Evolutionary conservation across 2,113 vertebrate genomes (phyloP).

Genomic region (Probosciger aterrimus): DNA sequence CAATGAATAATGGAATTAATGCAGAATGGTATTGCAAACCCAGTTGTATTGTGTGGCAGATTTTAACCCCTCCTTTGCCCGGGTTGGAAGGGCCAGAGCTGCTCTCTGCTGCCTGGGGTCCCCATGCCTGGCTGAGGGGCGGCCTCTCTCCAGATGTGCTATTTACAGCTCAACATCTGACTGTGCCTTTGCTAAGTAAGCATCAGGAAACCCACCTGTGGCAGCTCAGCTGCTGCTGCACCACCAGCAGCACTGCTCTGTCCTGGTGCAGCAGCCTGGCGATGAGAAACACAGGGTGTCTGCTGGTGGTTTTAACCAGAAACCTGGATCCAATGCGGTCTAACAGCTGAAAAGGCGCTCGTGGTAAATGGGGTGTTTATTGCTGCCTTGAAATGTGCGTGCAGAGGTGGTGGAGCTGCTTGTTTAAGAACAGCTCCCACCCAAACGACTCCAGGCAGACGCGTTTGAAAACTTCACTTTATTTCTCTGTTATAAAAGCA

Average conservation of each 20-base stretch:
- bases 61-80: background rate
- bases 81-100: background rate
- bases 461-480: conserved; percentile 73
- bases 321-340: background rate
- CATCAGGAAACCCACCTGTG: background rate
- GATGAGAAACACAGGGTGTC: background rate
- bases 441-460: conserved; percentile 29
- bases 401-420: background rate
- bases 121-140: fast-evolving
- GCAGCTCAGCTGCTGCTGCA: background rate
- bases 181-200: background rate
- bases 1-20: fast-evolving
- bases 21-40: background rate
- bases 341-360: background rate
- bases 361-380: background rate
- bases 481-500: conserved; percentile 75
- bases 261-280: background rate
- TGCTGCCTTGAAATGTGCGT: background rate
- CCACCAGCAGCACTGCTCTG: background rate
- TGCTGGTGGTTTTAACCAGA: background rate
- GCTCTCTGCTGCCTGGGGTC: background rate
- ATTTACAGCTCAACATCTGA: background rate
- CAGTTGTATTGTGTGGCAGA: fast-evolving
- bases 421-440: background rate
- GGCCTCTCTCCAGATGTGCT: background rate